Evolutionary conservation across 2,797 vertebrate species (phyloP), one percentile per base, ranked within the genome.

Genomic region (Bovichtus diacanthus): DNA sequence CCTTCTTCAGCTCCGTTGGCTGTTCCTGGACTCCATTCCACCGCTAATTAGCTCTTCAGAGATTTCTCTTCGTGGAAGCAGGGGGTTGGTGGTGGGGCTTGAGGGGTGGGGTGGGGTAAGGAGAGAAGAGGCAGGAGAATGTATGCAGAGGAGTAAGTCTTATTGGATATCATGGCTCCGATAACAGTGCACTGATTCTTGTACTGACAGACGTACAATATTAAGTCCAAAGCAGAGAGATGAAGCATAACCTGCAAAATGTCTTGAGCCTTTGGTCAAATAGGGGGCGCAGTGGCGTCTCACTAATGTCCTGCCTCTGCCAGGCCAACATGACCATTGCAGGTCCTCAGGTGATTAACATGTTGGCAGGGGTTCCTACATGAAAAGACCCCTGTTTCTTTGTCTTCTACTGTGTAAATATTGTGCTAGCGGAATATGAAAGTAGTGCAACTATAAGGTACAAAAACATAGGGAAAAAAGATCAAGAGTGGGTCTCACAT

Each of bases 401-500:
- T 97, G 97, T 98, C 96, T 98, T 97, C 96, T 96, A 90, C 96
- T 97, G 97, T 97, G 97, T 98, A 99, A 99, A 99, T 99, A 99
- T 98, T 98, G 97, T 98, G 97, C 97, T 98, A 95, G 97, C 93
- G 95, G 97, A 98, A 99, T 99, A 97, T 97, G 96, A 99, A 98
- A 99, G 97, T 96, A 98, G 96, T 92, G 95, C 97, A 98, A 98
- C 96, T 97, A 97, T 97, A 97, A 96, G 97, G 97, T 97, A 98
- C 97, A 96, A 97, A 96, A 97, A 96, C 95, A 96, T 95, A 90
- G 97, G 96, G 96, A 97, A 97, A 96, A 97, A 99, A 99, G 97
- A 99, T 99, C 98, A 99, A 99, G 98, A 99, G 97, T 96, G 93
- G 98, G 97, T 97, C 98, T 98, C 96, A 99, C 98, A 99, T 99